Evolutionary conservation across 2,113 vertebrate species (phyloP).

Genomic region (Bettongia penicillata): DNA sequence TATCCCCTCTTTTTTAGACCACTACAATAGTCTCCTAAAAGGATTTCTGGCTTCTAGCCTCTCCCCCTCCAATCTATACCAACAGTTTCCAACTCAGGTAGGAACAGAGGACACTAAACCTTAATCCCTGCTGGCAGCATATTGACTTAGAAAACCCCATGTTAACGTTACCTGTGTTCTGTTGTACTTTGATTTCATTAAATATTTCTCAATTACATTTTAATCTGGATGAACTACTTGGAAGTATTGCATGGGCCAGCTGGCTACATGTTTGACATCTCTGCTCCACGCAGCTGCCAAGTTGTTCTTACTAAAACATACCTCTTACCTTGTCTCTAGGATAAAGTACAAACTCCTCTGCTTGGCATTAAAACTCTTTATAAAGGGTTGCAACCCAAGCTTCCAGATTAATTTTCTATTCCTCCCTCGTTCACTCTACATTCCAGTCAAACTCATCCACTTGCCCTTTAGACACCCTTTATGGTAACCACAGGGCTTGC

Average conservation of each 20-base stretch:
- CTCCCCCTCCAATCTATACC: neutral
- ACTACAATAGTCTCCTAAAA: neutral
- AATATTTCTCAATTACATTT: neutral
- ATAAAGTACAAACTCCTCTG: neutral
- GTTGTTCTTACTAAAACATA: no score
- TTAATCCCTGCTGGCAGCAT: neutral
- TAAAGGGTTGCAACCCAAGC: neutral
- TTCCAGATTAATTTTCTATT: neutral
- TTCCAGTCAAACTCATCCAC: neutral
- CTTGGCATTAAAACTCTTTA: neutral
- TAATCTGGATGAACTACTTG: neutral
- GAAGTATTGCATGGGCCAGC: no score
- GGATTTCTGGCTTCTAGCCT: neutral
- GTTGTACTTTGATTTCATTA: neutral
- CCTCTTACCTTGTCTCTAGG: neutral
- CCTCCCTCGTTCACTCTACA: neutral
- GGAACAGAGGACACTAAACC: neutral
- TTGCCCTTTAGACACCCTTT: neutral
- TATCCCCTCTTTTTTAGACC: neutral
- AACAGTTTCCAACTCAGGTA: neutral
- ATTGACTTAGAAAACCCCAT: neutral
- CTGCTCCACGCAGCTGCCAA: no score
- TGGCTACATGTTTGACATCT: no score
- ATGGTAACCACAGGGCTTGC: neutral
- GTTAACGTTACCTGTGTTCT: neutral